Evolutionary conservation across 2,888 invertebrate genomes (phyloP).

Genomic region (Celastrina argiolus): DNA sequence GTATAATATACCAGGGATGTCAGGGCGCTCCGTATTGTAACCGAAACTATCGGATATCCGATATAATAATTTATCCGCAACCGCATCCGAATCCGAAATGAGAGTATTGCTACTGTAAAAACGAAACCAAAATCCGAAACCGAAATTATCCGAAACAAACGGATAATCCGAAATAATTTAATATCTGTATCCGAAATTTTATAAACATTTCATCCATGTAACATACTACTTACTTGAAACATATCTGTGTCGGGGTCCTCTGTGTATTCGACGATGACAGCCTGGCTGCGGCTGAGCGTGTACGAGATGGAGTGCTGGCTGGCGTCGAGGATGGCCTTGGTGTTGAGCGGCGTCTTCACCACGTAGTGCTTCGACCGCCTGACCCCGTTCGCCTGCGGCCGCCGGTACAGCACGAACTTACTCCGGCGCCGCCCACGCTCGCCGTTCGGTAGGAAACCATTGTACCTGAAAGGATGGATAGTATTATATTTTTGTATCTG

Average conservation of each 20-base stretch:
- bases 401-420: slow-evolving; percentile 93
- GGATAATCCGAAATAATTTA: no score
- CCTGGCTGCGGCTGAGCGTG: slow-evolving; percentile 96
- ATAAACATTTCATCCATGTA: no score
- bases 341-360: slow-evolving; percentile 96
- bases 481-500: background rate
- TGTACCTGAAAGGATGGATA: slow-evolving; percentile 81
- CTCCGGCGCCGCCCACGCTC: slow-evolving; percentile 95
- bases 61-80: no score
- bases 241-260: slow-evolving; percentile 97
- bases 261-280: slow-evolving; percentile 98
- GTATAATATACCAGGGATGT: no score
- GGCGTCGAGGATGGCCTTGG: slow-evolving; percentile 95
- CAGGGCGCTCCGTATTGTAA: no score
- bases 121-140: no score
- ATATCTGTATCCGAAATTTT: no score
- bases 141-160: no score
- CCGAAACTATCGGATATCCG: no score
- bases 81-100: no score
- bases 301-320: slow-evolving; percentile 98
- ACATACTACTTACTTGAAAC: slow-evolving; percentile 91
- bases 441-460: slow-evolving; percentile 94
- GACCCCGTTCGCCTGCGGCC: slow-evolving; percentile 93
- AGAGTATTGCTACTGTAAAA: no score
- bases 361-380: slow-evolving; percentile 96